Conservation (phyloP, 2,113 vertebrate genomes). For the Crotalus helleri region DNA sequence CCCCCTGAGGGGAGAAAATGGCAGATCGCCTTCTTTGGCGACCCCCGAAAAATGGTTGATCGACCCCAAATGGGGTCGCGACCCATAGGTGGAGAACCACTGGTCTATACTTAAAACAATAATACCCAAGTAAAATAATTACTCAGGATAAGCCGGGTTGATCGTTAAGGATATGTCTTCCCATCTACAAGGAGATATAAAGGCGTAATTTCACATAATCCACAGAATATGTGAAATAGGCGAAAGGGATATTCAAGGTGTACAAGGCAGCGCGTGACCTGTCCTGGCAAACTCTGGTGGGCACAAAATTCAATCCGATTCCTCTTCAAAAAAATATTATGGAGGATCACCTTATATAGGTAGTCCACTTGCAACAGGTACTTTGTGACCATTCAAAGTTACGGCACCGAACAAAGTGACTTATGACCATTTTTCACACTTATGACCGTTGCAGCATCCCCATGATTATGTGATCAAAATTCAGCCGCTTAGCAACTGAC, state of each 20-base stretch:
- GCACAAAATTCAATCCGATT: neutral
- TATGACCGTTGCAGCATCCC: neutral
- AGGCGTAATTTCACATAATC: neutral
- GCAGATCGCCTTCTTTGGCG: too few species aligned
- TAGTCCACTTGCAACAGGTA: neutral
- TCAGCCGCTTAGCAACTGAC: neutral
- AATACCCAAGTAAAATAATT: neutral
- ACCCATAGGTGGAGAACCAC: too few species aligned
- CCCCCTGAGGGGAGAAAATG: too few species aligned
- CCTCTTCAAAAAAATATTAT: neutral
- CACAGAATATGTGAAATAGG: neutral
- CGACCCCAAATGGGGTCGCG: too few species aligned
- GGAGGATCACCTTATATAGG: neutral
- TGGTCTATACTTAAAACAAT: neutral
- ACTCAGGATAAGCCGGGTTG: neutral
- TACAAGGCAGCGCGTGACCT: neutral
- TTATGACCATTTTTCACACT: neutral
- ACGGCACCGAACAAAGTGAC: neutral
- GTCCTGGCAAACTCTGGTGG: neutral
- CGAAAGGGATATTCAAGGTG: neutral
- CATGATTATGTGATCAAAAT: neutral
- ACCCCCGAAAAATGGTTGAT: too few species aligned
- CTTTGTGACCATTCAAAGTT: neutral
- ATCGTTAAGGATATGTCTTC: neutral
- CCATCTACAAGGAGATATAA: neutral